phyloP scores from a whole-genome alignment of 2,888 invertebrate genomes.

The Cotesia congregata region DNA sequence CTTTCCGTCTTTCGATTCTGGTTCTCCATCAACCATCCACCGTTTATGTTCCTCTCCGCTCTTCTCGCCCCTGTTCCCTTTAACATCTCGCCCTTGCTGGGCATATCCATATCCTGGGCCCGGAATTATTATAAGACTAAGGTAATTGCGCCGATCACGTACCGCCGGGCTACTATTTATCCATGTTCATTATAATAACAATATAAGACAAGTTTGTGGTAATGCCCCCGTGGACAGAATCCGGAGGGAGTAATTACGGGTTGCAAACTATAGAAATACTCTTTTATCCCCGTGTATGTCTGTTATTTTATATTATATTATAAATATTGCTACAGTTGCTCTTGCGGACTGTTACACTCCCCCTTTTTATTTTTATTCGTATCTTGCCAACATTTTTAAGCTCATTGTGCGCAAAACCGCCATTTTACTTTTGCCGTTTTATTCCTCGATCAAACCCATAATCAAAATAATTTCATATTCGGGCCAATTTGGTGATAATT shows the following conservation, averaged over 20 bases:
- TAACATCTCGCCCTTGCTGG: constrained; percentile 17
- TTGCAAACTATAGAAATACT: neutral
- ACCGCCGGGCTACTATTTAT: constrained; percentile 67
- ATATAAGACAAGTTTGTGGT: constrained; percentile 60
- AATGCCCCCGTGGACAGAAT: constrained; percentile 40
- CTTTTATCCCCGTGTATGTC: neutral
- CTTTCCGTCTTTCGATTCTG: neutral
- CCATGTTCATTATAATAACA: constrained; percentile 69
- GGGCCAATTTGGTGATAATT: too few relatives aligned
- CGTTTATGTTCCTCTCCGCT: constrained; percentile 29
- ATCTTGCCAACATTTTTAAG: neutral
- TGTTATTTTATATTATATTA: neutral
- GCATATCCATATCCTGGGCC: constrained; percentile 12
- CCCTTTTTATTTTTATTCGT: constrained; percentile 17
- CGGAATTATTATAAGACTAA: constrained; percentile 64
- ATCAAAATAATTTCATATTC: neutral
- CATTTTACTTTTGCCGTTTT: neutral
- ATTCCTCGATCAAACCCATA: neutral
- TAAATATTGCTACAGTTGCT: constrained; percentile 9
- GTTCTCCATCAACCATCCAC: neutral
- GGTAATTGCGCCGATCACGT: constrained; percentile 69
- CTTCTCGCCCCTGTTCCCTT: constrained; percentile 36
- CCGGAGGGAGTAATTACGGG: constrained; percentile 33
- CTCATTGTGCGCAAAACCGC: neutral
- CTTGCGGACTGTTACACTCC: constrained; percentile 13